These are phyloP conservation scores for Lithobius niger DNA, from an alignment of 1,140 invertebrate species.

Conservation along the genomic window DNA sequence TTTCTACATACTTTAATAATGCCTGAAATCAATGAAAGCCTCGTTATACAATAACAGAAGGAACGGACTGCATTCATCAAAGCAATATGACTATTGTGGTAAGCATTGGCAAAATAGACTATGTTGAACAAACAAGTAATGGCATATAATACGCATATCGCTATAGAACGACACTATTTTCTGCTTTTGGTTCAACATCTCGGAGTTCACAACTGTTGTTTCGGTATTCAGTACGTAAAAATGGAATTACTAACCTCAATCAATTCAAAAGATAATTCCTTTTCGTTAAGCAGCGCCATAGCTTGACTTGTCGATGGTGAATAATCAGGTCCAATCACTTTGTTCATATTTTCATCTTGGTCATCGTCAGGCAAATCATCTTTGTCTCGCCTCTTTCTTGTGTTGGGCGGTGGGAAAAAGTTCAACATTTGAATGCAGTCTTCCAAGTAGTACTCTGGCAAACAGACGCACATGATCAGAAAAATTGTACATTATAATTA, in stretches of 20 bases:
- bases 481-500: conserved; percentile 5
- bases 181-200: too few species aligned
- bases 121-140: too few species aligned
- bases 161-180: too few species aligned
- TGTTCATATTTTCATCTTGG: conserved; percentile 65
- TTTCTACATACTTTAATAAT: conserved; percentile 59
- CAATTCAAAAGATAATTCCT: conserved; percentile 82
- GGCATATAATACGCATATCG: too few species aligned
- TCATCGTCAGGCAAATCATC: conserved; percentile 46
- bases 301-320: conserved; percentile 45
- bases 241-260: conserved; percentile 50
- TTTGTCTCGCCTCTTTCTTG: conserved; percentile 36
- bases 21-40: conserved; percentile 36
- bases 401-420: conserved; percentile 59
- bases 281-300: conserved; percentile 66
- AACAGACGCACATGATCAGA: not conserved
- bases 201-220: too few species aligned
- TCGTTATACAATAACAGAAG: too few species aligned
- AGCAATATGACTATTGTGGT: too few species aligned
- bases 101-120: too few species aligned
- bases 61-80: too few species aligned
- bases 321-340: conserved; percentile 38
- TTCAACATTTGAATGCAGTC: conserved; percentile 68
- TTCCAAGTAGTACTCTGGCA: conserved; percentile 70
- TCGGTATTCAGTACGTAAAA: too few species aligned